Conservation (phyloP, 92 coral and sea anemone genomes). For the Metridium senile region DNA sequence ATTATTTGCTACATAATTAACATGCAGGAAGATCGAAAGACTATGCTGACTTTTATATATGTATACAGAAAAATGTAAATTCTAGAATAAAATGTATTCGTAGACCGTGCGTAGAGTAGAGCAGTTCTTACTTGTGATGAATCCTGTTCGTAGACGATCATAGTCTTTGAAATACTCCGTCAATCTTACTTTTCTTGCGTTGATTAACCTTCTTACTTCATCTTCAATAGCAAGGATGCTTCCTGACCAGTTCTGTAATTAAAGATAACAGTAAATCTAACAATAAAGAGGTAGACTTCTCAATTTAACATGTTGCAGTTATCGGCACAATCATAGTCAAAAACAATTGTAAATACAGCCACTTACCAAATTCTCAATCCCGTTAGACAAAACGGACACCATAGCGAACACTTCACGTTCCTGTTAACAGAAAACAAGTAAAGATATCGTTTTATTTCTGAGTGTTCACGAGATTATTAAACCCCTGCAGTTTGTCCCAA, state of each 20-base stretch:
- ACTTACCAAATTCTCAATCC: slow-evolving; percentile 54
- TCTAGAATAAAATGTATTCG: background rate
- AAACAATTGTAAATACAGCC: background rate
- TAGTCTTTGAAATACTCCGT: slow-evolving; percentile 97
- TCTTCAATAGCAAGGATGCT: slow-evolving; percentile 65
- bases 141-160: slow-evolving; percentile 95
- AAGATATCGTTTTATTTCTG: background rate
- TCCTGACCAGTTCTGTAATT: slow-evolving; percentile 3
- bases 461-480: background rate
- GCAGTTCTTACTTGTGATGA: slow-evolving; percentile 82
- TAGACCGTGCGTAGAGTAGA: background rate
- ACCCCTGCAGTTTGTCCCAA: background rate
- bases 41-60: too few species aligned
- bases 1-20: too few species aligned
- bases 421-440: slow-evolving; percentile 21
- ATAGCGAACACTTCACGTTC: slow-evolving; percentile 1
- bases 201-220: slow-evolving; percentile 76
- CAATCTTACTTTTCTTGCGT: slow-evolving; percentile 89
- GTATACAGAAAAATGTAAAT: background rate
- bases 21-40: too few species aligned
- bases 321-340: too few species aligned
- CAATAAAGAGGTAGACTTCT: too few species aligned
- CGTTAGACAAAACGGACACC: slow-evolving; percentile 54
- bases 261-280: slow-evolving; percentile 5
- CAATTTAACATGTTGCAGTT: too few species aligned